A percentile compares a stretch with the other conserved stretches of the same genome.
These are phyloP conservation scores for Hippasteria phrygiana DNA, from an alignment of 53 echinoderm and acorn worm genomes.

Conservation along the genomic window DNA sequence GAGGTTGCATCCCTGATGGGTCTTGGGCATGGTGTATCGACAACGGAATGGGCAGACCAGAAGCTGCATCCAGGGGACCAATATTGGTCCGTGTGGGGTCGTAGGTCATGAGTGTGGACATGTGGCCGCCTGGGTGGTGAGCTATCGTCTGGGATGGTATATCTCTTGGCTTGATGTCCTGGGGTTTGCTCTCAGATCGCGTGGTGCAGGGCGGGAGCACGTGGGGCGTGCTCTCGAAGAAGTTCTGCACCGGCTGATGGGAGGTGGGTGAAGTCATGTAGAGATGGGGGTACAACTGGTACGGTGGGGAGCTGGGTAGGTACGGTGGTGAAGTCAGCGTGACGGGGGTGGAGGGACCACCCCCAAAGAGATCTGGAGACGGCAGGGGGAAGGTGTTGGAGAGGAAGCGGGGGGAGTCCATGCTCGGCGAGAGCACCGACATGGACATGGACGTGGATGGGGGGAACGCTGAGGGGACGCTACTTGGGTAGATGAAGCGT, in stretches of 20 bases:
- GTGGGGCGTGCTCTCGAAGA: slow-evolving; percentile 74
- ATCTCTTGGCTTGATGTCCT: slow-evolving; percentile 57
- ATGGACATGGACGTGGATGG: slow-evolving; percentile 66
- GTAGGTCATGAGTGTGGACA: slow-evolving; percentile 48
- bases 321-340: slow-evolving; percentile 89
- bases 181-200: slow-evolving; percentile 57
- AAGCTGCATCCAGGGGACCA: slow-evolving; percentile 4
- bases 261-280: slow-evolving; percentile 92
- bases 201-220: slow-evolving; percentile 79
- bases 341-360: slow-evolving; percentile 69
- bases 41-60: slow-evolving; percentile 49
- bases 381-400: slow-evolving; percentile 82
- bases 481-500: slow-evolving; percentile 85
- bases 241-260: slow-evolving; percentile 54
- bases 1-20: slow-evolving; percentile 67
- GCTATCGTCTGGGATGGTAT: slow-evolving; percentile 68
- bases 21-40: slow-evolving; percentile 69
- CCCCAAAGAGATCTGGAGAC: slow-evolving; percentile 79
- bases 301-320: slow-evolving; percentile 86
- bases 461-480: slow-evolving; percentile 53
- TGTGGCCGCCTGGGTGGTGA: slow-evolving; percentile 31
- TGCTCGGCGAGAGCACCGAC: slow-evolving; percentile 78
- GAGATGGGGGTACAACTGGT: slow-evolving; percentile 94
- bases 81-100: slow-evolving; percentile 64
- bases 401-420: slow-evolving; percentile 78